Conservation (phyloP, 1,140 invertebrate species). For the Microplitis mediator region DNA sequence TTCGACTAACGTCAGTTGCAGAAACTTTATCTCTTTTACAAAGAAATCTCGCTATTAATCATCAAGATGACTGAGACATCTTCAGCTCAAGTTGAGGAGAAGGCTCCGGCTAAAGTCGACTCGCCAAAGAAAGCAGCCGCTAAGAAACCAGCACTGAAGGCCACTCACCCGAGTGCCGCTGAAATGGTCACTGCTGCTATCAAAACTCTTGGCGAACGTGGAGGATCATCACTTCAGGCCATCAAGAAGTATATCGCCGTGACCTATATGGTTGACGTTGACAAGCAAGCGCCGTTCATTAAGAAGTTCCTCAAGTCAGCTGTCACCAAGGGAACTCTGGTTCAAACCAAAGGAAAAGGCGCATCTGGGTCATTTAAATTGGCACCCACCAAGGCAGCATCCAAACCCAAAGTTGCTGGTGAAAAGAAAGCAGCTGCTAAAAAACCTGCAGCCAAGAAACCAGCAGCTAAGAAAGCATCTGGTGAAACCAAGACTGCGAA, state of each 20-base stretch:
- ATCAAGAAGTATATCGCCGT: conserved; percentile 70
- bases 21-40: too few relatives aligned
- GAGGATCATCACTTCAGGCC: conserved; percentile 67
- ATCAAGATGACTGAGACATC: background rate
- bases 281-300: conserved; percentile 67
- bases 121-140: conserved; percentile 12
- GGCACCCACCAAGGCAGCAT: background rate
- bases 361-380: conserved; percentile 22
- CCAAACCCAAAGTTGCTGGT: background rate
- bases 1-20: too few relatives aligned
- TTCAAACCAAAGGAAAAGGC: conserved; percentile 61
- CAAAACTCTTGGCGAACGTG: conserved; percentile 65
- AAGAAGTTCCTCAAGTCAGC: conserved; percentile 67
- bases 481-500: too few relatives aligned
- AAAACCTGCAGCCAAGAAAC: background rate
- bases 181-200: conserved; percentile 68
- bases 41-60: background rate
- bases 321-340: conserved; percentile 62
- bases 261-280: conserved; percentile 66
- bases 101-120: background rate
- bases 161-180: conserved; percentile 59
- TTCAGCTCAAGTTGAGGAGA: background rate
- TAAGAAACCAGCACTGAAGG: conserved; percentile 32
- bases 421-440: background rate
- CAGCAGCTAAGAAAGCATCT: too few relatives aligned